These are phyloP conservation scores for Alaudala cheleensis DNA, from an alignment of 2,113 vertebrate species.

Conservation along the genomic window DNA sequence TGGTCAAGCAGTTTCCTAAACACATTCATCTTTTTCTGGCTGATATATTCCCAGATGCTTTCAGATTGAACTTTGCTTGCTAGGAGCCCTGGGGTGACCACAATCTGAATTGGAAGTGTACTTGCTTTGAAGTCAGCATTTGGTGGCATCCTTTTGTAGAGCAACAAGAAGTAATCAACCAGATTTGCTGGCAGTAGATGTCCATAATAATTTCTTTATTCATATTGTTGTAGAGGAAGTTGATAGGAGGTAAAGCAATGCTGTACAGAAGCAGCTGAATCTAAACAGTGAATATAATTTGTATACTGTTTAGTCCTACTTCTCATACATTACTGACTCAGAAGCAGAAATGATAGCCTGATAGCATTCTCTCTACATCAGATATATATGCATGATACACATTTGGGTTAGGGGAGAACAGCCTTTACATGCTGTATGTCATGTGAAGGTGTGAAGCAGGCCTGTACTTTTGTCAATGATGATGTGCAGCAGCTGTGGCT, in stretches of 20 bases:
- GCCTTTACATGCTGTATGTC: not conserved
- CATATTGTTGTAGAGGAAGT: not conserved
- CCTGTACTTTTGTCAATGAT: not conserved
- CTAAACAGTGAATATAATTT: not conserved
- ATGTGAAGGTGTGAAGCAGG: not conserved
- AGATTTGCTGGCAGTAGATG: not conserved
- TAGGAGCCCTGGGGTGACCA: not conserved
- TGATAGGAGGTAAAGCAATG: not conserved
- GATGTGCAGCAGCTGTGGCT: not conserved
- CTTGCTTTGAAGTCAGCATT: not conserved
- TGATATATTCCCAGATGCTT: not conserved
- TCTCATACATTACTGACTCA: not conserved
- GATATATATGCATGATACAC: not conserved
- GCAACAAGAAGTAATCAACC: not conserved
- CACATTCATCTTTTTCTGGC: not conserved
- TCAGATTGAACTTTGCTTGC: not conserved
- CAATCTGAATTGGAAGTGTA: not conserved
- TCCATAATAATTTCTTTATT: not conserved
- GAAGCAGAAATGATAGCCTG: not conserved
- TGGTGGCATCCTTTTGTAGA: not conserved
- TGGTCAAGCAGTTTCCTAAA: not conserved
- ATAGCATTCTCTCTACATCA: not conserved
- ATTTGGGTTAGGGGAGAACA: not conserved
- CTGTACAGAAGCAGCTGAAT: not conserved
- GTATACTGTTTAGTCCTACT: not conserved